Evolutionary conservation across 2,888 invertebrate species (phyloP), one percentile per base, ranked within the genome.

Genomic region (Sarcophaga caerulescens): DNA sequence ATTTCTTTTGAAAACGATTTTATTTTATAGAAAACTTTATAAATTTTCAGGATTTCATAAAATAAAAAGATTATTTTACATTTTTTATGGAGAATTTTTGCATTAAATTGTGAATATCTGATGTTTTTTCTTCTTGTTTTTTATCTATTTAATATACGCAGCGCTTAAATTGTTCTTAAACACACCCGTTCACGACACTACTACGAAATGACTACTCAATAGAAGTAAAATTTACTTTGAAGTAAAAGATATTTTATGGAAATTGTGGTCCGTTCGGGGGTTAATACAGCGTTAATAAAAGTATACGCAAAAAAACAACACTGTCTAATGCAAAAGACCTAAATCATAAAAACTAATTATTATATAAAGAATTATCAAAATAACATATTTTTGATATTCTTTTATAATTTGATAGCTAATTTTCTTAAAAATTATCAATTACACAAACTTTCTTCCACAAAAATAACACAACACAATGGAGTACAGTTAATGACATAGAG

Each of bases 161-260:
- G 86, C 86, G 86, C 17, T 75, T 52, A 76, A 76, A 79, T 70
- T 73, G 63, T 65, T 84, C 25, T 81, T 69, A 86, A 86, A 86
- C 86, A 86, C 86, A 84, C 86, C 84, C 86, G 86, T 81, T 81
- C 84, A 70, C 83, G 85, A 81, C 77, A 84, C 86, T 84, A 81
- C 83, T 81, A 84, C 83, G 77, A 84, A 86, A 84, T 86, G 81
- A 86, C 83, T 83, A 77, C 71, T 79, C 74, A 84, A 63, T 65
- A 84, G 79, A 79, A 75, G 79, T 80, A 60, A 84, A 76, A 75
- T 70, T 84, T 63, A 84, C 84, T 84, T 69, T 23, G 10, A 23
- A 70, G 79, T 74, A 69, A 47, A 69, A 74, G 75, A 60, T 84
- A 78, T 65, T 79, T 76, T 74, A 57, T 59, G 21, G 35, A 25